Percentiles rank a stretch among this genome's conserved stretches.
Conservation (phyloP, 2,113 vertebrate species). For the Elachura formosa region DNA sequence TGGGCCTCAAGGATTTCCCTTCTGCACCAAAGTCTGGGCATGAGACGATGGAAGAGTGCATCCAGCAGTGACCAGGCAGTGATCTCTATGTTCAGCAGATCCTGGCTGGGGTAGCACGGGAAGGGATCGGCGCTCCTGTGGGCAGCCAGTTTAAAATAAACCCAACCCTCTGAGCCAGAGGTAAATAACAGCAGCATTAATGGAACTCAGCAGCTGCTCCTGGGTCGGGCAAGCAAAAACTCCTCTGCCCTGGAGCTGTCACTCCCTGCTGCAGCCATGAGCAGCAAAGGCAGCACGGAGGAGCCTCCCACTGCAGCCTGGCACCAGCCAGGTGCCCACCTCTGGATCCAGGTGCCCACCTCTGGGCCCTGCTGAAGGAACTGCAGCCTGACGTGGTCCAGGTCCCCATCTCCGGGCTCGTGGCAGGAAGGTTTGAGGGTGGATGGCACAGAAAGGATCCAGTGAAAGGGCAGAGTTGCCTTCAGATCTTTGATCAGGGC, state of each 20-base stretch:
- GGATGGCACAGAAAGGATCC: not conserved
- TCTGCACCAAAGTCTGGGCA: not conserved
- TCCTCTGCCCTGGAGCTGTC: not conserved
- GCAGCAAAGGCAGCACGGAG: not conserved
- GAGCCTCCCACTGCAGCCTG: not conserved
- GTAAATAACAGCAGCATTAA: not conserved
- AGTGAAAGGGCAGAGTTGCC: not conserved
- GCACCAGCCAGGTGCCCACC: not conserved
- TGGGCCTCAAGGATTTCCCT: not conserved
- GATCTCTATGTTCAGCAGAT: not conserved
- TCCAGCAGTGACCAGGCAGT: not conserved
- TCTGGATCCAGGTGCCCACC: not conserved
- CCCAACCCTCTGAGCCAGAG: not conserved
- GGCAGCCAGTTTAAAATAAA: not conserved
- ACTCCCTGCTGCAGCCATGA: not conserved
- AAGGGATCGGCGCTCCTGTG: not conserved
- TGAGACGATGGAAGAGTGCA: not conserved
- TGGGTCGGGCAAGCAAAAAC: not conserved
- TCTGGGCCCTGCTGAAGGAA: accelerated
- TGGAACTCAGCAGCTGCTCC: not conserved
- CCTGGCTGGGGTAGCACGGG: not conserved
- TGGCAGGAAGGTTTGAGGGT: not conserved
- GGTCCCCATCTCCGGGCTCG: not conserved
- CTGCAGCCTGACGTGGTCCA: not conserved
- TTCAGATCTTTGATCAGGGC: not conserved